Conservation (phyloP, 1,140 invertebrate genomes). For the Ylistrum balloti region DNA sequence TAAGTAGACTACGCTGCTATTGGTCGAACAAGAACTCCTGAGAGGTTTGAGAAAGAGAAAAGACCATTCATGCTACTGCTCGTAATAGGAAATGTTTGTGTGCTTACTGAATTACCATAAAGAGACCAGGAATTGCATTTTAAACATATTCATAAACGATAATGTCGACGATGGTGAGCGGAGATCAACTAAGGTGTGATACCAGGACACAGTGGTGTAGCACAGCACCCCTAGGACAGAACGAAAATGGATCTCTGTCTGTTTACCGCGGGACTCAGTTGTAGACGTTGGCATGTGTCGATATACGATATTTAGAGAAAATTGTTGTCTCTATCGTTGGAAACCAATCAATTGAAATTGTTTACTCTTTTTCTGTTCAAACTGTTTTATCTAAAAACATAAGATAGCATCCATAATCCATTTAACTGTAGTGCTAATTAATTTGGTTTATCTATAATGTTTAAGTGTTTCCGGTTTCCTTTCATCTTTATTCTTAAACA, state of each 20-base stretch:
- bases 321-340: no score
- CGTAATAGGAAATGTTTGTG: not conserved
- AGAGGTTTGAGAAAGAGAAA: not conserved
- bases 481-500: no score
- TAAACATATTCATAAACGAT: slow-evolving; percentile 23
- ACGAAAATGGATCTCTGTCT: not conserved
- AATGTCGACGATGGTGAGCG: not conserved
- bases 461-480: no score
- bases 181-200: not conserved
- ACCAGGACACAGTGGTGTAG: not conserved
- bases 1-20: not conserved
- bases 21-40: slow-evolving; percentile 8
- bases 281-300: not conserved
- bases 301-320: no score
- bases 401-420: no score
- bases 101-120: not conserved
- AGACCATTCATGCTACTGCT: not conserved
- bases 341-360: no score
- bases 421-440: no score
- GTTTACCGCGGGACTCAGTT: not conserved
- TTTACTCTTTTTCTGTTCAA: no score
- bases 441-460: no score
- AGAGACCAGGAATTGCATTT: slow-evolving; percentile 14
- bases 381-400: no score
- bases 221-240: not conserved